Evolutionary conservation across 2,113 vertebrate species (phyloP).

Genomic region (Mirza zaza): DNA sequence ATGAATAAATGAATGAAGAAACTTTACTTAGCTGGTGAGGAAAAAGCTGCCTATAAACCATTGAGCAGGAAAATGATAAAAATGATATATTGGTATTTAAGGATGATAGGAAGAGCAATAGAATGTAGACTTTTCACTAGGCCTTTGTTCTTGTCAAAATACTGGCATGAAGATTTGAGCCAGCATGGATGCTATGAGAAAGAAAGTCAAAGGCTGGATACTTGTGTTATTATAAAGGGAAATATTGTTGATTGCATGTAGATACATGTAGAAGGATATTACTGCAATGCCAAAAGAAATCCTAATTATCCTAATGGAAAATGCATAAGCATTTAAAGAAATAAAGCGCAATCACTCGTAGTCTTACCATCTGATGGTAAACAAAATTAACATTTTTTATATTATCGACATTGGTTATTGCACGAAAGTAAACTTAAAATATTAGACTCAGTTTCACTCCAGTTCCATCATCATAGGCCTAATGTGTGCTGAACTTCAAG

Average conservation of each 20-base stretch:
- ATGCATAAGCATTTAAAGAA: neutral
- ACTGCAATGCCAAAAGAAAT: neutral
- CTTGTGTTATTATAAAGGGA: neutral
- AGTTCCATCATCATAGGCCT: neutral
- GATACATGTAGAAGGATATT: neutral
- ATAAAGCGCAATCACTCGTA: neutral
- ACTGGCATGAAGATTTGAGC: neutral
- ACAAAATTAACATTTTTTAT: neutral
- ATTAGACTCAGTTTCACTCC: neutral
- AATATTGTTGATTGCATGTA: neutral
- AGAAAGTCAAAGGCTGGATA: neutral
- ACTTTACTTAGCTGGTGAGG: neutral
- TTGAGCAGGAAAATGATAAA: neutral
- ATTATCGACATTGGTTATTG: neutral
- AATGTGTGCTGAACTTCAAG: neutral
- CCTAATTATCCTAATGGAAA: neutral
- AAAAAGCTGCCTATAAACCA: neutral
- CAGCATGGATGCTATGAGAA: neutral
- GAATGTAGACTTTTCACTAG: neutral
- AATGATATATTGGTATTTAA: neutral
- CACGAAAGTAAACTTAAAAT: neutral
- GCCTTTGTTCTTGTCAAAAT: neutral
- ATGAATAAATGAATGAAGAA: neutral
- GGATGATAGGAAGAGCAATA: neutral
- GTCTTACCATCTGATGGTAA: neutral